Evolutionary conservation across 2,888 invertebrate species (phyloP), one percentile per base, ranked within the genome.

Genomic region (Pandemis corylana): DNA sequence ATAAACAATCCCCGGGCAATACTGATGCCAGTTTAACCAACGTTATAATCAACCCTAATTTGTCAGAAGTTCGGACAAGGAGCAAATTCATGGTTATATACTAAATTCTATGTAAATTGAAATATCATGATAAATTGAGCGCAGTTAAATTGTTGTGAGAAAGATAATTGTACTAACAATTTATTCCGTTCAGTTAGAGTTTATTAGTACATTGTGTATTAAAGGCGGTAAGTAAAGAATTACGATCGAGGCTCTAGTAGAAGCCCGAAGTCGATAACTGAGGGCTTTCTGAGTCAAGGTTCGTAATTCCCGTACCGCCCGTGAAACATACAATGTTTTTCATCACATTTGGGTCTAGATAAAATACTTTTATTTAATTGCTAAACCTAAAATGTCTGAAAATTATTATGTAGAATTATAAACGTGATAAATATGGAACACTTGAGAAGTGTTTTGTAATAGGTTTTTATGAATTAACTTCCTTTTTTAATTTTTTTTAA

Each of bases 11-110:
- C 85, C 78, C 77, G 76, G 78, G 79, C 86, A 89, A 90, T 90
- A 92, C 91, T 91, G 90, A 89, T 90, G 88, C 85, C 87, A 86
- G 86, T 86, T 88, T 82, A 81, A 77, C 83, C 84, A 87, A 90
- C 90, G 89, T 89, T 85, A 85, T 91, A 89, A 93, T 92, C 89
- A 88, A 88, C 89, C 84, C 82, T 84, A 90, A 91, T 92, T 92
- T 89, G 88, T 87, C 86, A 82, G 78, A 87, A 88, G 79, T 88
- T 90, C 81, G 81, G 84, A 85, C 88, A 83, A 82, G 79, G 71
- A 79, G 75, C 71, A 71, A 77, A 87, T 88, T 86, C 83, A 87
- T 84, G 79, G 80, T 80, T 76, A 76, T 66, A 49, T 67, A 70
- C 53, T 41, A 74, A 74, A 66, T 51, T 44, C 36, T 46, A 28